Evolutionary conservation across 2,113 vertebrate genomes (phyloP).

Genomic region (Aspiorhynchus laticeps): DNA sequence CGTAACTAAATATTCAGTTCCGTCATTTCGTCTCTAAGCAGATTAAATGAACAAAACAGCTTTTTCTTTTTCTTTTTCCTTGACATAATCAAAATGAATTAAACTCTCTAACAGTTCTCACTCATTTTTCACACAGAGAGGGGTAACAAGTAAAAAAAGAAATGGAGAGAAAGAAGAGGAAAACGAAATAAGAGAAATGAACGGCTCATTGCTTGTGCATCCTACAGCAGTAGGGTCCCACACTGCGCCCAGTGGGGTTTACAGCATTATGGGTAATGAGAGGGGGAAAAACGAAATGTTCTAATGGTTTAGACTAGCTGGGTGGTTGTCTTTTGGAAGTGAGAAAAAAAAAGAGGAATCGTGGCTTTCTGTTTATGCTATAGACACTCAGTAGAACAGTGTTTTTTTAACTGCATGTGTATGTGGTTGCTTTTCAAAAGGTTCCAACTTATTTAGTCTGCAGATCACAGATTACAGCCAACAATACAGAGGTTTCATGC

Average conservation of each 20-base stretch:
- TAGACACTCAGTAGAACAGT: conserved; percentile 8
- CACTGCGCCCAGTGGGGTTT: conserved; percentile 48
- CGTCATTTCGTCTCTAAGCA: background rate
- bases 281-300: conserved; percentile 5
- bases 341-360: conserved; percentile 34
- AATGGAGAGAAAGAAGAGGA: background rate
- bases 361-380: conserved; percentile 25
- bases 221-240: conserved; percentile 49
- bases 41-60: conserved; percentile 31
- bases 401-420: conserved; percentile 18
- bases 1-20: background rate
- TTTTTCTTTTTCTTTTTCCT: conserved; percentile 6
- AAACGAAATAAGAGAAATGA: conserved; percentile 31
- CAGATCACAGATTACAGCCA: conserved; percentile 12
- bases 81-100: conserved; percentile 43
- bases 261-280: conserved; percentile 49
- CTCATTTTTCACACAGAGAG: conserved; percentile 56
- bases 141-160: conserved; percentile 36
- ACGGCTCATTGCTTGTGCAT: conserved; percentile 57
- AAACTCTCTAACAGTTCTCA: conserved; percentile 40
- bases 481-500: conserved; percentile 4
- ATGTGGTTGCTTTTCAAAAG: conserved; percentile 25
- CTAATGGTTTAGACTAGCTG: conserved; percentile 22
- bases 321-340: conserved; percentile 34
- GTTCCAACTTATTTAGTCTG: conserved; percentile 4